A percentile compares a stretch with the other conserved stretches of the same genome.
These are phyloP conservation scores for Gobiocypris rarus DNA, from an alignment of 2,113 vertebrate genomes.

Conservation along the genomic window DNA sequence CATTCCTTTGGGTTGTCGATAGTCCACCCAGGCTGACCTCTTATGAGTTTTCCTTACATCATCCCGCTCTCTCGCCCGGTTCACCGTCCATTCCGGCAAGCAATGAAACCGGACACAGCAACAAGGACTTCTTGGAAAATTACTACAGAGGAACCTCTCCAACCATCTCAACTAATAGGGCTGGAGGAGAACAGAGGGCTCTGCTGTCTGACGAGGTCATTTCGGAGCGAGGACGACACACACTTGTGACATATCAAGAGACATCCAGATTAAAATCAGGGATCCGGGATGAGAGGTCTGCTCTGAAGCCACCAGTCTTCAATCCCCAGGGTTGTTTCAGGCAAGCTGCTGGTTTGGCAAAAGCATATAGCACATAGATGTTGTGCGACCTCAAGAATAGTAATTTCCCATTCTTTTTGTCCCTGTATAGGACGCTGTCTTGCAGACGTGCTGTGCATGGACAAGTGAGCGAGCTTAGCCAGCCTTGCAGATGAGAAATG, in stretches of 20 bases:
- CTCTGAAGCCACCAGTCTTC: background rate
- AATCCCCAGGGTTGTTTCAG: background rate
- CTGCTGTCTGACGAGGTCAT: background rate
- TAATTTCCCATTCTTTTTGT: background rate
- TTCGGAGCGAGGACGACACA: background rate
- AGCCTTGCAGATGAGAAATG: slow-evolving; percentile 18
- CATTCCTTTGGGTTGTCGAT: slow-evolving; percentile 39
- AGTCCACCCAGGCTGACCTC: slow-evolving; percentile 25
- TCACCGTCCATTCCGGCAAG: slow-evolving; percentile 5
- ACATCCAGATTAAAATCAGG: slow-evolving; percentile 33
- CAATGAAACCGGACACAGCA: background rate
- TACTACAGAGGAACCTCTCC: slow-evolving; percentile 16
- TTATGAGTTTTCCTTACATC: slow-evolving; percentile 21
- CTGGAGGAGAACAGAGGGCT: slow-evolving; percentile 9
- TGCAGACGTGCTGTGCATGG: background rate
- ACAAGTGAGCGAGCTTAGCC: background rate
- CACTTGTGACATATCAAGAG: slow-evolving; percentile 32
- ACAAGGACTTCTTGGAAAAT: background rate
- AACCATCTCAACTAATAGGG: background rate
- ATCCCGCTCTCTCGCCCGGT: background rate
- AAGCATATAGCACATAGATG: background rate
- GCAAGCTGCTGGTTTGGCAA: slow-evolving; percentile 1
- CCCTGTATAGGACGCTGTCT: background rate
- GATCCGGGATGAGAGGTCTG: background rate
- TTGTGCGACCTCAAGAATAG: background rate